Percentiles rank a stretch among this genome's conserved stretches.
Conservation (phyloP, 2,797 vertebrate genomes). For the Pangasius krempfi region DNA sequence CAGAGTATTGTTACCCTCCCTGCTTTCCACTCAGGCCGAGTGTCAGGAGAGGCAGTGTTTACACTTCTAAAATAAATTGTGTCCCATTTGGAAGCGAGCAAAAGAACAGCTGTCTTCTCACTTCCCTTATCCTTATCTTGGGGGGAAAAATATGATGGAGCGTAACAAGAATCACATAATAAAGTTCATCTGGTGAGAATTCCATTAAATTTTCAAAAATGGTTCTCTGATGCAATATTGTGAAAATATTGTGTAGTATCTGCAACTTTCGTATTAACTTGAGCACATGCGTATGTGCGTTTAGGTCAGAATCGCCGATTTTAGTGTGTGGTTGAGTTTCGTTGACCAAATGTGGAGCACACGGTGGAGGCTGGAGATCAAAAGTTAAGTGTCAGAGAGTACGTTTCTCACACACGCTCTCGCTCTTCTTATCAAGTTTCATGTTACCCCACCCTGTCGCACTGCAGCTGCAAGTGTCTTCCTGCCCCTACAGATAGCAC, state of each 20-base stretch:
- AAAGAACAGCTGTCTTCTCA: not conserved
- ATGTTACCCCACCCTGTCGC: slow-evolving; percentile 41
- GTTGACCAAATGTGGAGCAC: not conserved
- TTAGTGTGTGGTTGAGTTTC: not conserved
- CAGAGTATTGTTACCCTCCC: not conserved
- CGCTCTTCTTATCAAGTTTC: slow-evolving; percentile 40
- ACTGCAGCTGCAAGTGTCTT: slow-evolving; percentile 27
- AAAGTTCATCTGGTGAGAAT: not conserved
- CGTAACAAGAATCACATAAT: not conserved
- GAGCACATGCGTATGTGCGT: not conserved
- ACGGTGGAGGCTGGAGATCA: slow-evolving; percentile 1
- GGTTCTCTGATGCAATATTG: not conserved
- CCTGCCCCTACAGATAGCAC: not conserved
- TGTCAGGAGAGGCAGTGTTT: not conserved
- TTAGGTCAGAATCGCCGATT: not conserved
- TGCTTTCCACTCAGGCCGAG: not conserved
- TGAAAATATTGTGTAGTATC: not conserved
- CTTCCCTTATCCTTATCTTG: not conserved
- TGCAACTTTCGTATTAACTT: no score
- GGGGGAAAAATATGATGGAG: no score
- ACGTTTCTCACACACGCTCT: not conserved
- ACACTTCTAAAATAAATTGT: not conserved
- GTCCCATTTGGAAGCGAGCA: not conserved
- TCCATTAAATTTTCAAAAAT: not conserved
- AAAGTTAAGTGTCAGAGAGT: not conserved